Evolutionary conservation across 2,113 vertebrate genomes (phyloP).

Genomic region (Marmota monax): DNA sequence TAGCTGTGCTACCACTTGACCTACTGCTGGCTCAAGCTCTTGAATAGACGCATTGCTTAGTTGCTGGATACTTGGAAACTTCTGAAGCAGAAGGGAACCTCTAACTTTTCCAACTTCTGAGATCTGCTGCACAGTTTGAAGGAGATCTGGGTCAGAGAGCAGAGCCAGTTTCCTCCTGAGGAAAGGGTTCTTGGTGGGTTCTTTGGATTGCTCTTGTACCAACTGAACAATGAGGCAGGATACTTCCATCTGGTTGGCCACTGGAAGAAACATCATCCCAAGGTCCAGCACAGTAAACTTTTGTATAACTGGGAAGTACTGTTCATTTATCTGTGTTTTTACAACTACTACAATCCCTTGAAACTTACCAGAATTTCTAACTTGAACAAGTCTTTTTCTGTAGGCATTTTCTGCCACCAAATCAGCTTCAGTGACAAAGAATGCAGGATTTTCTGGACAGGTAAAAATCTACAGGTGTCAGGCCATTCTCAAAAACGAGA

Average conservation of each 20-base stretch:
- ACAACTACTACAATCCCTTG: slow-evolving; percentile 92
- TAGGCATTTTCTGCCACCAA: slow-evolving; percentile 92
- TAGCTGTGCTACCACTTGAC: slow-evolving; percentile 88
- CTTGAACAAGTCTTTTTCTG: slow-evolving; percentile 93
- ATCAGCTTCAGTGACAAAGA: slow-evolving; percentile 95
- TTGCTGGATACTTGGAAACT: slow-evolving; percentile 90
- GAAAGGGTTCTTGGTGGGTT: slow-evolving; percentile 89
- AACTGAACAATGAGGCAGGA: slow-evolving; percentile 93
- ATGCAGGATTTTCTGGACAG: slow-evolving; percentile 91
- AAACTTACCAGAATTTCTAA: slow-evolving; percentile 91
- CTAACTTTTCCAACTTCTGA: slow-evolving; percentile 94
- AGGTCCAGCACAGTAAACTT: slow-evolving; percentile 94
- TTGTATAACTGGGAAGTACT: slow-evolving; percentile 93
- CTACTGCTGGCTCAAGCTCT: slow-evolving; percentile 90
- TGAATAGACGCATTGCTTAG: slow-evolving; percentile 86
- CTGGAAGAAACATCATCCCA: slow-evolving; percentile 93
- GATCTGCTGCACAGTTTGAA: slow-evolving; percentile 90
- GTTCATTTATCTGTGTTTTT: slow-evolving; percentile 91
- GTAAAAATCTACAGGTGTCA: slow-evolving; percentile 93
- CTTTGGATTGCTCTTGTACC: slow-evolving; percentile 89
- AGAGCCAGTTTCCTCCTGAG: slow-evolving; percentile 74
- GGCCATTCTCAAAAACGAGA: slow-evolving; percentile 90
- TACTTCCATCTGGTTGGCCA: slow-evolving; percentile 91
- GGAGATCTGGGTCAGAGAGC: slow-evolving; percentile 86
- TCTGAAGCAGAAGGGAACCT: slow-evolving; percentile 90